Evolutionary conservation across 2,113 vertebrate genomes (phyloP).

Genomic region (Mormoops blainvillei): DNA sequence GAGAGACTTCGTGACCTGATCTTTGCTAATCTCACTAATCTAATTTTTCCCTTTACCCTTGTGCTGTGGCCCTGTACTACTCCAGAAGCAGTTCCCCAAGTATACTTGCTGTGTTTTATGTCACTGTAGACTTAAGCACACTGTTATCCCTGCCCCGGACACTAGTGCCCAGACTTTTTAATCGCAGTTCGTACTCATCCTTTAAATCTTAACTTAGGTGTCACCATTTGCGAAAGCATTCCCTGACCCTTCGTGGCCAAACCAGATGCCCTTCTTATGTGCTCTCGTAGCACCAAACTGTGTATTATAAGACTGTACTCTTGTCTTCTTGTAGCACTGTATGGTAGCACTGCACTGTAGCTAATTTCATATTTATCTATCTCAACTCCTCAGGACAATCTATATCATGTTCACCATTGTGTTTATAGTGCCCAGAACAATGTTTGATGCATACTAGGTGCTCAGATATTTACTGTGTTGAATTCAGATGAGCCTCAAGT

Average conservation of each 20-base stretch:
- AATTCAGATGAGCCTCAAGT: not conserved
- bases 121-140: not conserved
- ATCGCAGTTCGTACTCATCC: not conserved
- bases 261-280: not conserved
- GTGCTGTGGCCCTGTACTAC: not conserved
- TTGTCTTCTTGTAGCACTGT: not conserved
- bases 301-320: not conserved
- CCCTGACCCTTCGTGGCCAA: not conserved
- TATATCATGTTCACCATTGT: not conserved
- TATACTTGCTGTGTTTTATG: not conserved
- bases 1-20: not conserved
- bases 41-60: not conserved
- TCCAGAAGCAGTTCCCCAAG: not conserved
- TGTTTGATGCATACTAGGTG: not conserved
- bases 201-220: not conserved
- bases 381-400: not conserved
- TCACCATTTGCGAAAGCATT: not conserved
- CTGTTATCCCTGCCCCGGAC: not conserved
- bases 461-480: not conserved
- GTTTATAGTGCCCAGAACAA: not conserved
- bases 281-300: not conserved
- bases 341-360: not conserved
- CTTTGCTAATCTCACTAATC: not conserved
- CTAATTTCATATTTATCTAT: not conserved
- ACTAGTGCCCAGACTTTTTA: not conserved